These are phyloP conservation scores for Antennarius maculatus DNA, from an alignment of 2,797 vertebrate genomes.

Conservation along the genomic window DNA sequence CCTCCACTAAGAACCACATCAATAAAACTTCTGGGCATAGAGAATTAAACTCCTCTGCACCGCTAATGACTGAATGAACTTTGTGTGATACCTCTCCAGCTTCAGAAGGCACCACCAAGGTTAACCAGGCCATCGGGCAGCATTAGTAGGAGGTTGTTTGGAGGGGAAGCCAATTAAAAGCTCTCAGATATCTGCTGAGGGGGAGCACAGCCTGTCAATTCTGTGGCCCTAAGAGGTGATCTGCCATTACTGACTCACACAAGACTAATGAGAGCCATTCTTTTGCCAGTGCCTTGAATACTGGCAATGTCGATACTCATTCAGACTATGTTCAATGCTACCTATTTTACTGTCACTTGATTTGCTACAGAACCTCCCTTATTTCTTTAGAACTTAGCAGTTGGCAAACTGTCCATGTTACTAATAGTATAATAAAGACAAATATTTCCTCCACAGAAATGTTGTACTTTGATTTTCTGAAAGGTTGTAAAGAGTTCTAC, in stretches of 20 bases:
- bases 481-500: constrained; percentile 63
- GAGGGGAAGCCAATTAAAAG: constrained; percentile 79
- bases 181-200: constrained; percentile 82
- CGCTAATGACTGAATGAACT: constrained; percentile 76
- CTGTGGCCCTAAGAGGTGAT: constrained; percentile 79
- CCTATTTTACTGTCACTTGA: constrained; percentile 67
- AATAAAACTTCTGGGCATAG: constrained; percentile 60
- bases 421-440: constrained; percentile 55
- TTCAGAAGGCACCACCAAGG: constrained; percentile 77
- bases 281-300: constrained; percentile 79
- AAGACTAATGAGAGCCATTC: constrained; percentile 87
- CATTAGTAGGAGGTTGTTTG: constrained; percentile 79
- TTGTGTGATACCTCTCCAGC: constrained; percentile 79
- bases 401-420: constrained; percentile 35
- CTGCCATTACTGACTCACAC: constrained; percentile 83
- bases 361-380: constrained; percentile 42
- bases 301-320: constrained; percentile 80
- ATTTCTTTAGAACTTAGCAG: constrained; percentile 36
- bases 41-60: constrained; percentile 58
- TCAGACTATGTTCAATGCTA: constrained; percentile 70
- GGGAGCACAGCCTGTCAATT: constrained; percentile 82
- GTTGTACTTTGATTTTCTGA: constrained; percentile 49
- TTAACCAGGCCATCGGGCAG: constrained; percentile 78
- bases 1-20: constrained; percentile 31
- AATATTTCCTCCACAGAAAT: constrained; percentile 32